These are phyloP conservation scores for Columbina picui DNA, from an alignment of 2,113 vertebrate genomes.

Conservation along the genomic window DNA sequence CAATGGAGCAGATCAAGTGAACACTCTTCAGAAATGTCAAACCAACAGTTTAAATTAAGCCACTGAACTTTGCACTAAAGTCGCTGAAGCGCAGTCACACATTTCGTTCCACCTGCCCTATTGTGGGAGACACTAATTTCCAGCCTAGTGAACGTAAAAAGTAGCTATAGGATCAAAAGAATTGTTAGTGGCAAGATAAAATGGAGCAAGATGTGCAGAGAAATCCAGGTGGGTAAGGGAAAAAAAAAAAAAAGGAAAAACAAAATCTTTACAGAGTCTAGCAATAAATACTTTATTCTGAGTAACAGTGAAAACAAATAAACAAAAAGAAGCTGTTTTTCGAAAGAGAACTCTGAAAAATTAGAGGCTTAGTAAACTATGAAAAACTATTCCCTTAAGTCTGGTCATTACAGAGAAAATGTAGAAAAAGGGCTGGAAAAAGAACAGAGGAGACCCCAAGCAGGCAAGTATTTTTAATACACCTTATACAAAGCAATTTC, in stretches of 20 bases:
- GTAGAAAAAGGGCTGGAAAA: not conserved
- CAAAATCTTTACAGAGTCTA: not conserved
- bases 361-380: not conserved
- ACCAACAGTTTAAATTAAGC: slow-evolving; percentile 14
- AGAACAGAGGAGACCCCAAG: not conserved
- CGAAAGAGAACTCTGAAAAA: not conserved
- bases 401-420: not conserved
- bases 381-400: not conserved
- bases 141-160: not conserved
- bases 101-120: not conserved
- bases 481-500: not conserved
- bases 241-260: too few species aligned
- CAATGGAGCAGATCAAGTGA: not conserved
- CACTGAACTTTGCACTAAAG: not conserved
- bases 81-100: not conserved
- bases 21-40: slow-evolving; percentile 31
- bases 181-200: not conserved
- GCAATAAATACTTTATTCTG: not conserved
- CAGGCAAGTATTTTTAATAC: not conserved
- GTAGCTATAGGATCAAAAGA: not conserved
- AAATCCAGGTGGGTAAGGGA: not conserved
- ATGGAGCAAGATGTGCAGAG: not conserved
- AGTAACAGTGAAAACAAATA: not conserved
- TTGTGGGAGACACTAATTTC: slow-evolving; percentile 28
- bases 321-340: not conserved